Evolutionary conservation across 2,797 vertebrate genomes (phyloP), one percentile per base, ranked within the genome.

Genomic region (Takifugu rubripes): DNA sequence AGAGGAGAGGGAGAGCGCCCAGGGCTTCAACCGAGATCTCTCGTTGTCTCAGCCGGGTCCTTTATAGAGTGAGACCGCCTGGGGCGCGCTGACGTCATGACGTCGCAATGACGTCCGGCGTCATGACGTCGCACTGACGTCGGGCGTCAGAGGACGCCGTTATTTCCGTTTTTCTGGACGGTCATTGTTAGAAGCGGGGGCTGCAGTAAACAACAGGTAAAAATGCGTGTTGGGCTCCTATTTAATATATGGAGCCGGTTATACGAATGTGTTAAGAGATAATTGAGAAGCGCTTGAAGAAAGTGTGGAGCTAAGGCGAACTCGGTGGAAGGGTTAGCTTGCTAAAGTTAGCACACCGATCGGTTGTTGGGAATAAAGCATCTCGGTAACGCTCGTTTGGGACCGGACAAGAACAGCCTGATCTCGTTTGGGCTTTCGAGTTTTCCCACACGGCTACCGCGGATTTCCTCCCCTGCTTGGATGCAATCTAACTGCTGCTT

Each of bases 171-270:
- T 67, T 57, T 52, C 54, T 77, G 58, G 56, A 53, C 76, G 75
- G 68, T 75, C 77, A 82, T 86, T 87, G 84, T 88, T 74, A 65
- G 67, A 78, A 49, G 68, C 57, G 58, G 66, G 21, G 47, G 71
- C 62, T 67, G 69, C 60, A 70, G 68, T 74, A 66, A 56, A 77
- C 73, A 56, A 75, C 73, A 81, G 85, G 89, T 90, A 82, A 77
- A 78, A 64, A 49, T 53, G 79, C 36, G 9, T 40, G 9, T 8
- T 33, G 27, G 3, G 29, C 11, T 0, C 6, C 33, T 12, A 8
- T 11, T 12, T 11, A 11, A 12, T 11, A 3, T 4, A 10, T 40
- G 36, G 12, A 14, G 9, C 11, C 10, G 12, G 12, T 40, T 14
- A 14, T 21, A 21, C 21, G 21, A 21, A 21, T 21, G 21, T 21